A percentile compares a stretch with the other conserved stretches of the same genome.
These are phyloP conservation scores for Ophiodon elongatus DNA, from an alignment of 2,113 vertebrate genomes.

Conservation along the genomic window DNA sequence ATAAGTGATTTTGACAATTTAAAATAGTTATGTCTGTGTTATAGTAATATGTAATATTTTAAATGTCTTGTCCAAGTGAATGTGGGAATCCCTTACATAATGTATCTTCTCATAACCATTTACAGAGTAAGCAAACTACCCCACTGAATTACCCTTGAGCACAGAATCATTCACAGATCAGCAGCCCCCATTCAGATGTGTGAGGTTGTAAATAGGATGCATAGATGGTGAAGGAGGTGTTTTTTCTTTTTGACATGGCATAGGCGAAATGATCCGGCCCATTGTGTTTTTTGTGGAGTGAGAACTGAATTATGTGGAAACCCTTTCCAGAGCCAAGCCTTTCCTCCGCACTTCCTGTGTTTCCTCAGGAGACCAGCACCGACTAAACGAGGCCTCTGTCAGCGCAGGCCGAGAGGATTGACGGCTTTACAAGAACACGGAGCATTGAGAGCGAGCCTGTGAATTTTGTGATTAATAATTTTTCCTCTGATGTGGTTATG, in stretches of 20 bases:
- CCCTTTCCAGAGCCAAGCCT: conserved; percentile 8
- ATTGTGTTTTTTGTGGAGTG: conserved; percentile 24
- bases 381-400: conserved; percentile 43
- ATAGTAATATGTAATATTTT: neutral
- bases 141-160: neutral
- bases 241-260: conserved; percentile 20
- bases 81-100: neutral
- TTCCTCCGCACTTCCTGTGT: conserved; percentile 43
- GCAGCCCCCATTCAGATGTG: neutral
- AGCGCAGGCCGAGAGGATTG: conserved; percentile 33
- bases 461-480: conserved; percentile 66
- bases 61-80: neutral
- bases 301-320: conserved; percentile 54
- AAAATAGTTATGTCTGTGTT: neutral
- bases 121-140: neutral
- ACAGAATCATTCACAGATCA: neutral
- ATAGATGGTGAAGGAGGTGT: neutral
- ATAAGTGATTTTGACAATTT: neutral
- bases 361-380: conserved; percentile 38
- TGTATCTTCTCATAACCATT: neutral
- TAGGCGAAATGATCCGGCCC: conserved; percentile 29
- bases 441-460: conserved; percentile 39
- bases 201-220: conserved; percentile 32
- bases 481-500: conserved; percentile 61
- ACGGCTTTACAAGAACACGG: conserved; percentile 59